A percentile compares a stretch with the other conserved stretches of the same genome.
These are phyloP conservation scores for Folsomia candida DNA, from an alignment of 2,888 invertebrate genomes.

Conservation along the genomic window DNA sequence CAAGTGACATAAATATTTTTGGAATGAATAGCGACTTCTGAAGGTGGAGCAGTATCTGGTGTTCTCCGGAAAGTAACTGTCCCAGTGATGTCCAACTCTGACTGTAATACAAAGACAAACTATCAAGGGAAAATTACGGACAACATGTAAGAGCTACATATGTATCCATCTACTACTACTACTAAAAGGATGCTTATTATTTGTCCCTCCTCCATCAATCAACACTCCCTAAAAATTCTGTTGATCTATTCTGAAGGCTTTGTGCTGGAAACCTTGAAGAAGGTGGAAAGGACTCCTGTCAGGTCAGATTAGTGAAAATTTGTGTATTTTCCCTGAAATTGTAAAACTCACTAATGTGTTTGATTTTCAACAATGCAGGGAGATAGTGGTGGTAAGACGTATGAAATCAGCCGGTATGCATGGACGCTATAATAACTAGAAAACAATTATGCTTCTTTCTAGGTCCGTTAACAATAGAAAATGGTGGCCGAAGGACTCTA, in stretches of 20 bases:
- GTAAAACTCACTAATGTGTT: neutral
- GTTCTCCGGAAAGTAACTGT: constrained; percentile 71
- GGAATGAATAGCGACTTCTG: constrained; percentile 5
- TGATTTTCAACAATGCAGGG: neutral
- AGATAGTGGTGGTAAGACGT: neutral
- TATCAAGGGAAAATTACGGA: constrained; percentile 47
- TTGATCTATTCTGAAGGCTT: constrained; percentile 5
- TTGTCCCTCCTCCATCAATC: no score
- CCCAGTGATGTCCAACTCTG: constrained; percentile 72
- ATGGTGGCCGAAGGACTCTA: constrained; percentile 44
- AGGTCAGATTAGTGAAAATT: constrained; percentile 7
- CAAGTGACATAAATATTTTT: neutral
- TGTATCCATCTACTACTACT: no score
- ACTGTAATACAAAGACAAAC: constrained; percentile 58
- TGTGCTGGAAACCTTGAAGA: constrained; percentile 20
- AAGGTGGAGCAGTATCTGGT: constrained; percentile 20
- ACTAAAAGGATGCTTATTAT: no score
- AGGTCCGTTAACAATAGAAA: constrained; percentile 45
- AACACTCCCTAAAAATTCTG: no score
- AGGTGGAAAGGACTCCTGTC: constrained; percentile 29
- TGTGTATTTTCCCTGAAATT: neutral
- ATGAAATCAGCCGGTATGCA: no score
- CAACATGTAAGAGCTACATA: constrained; percentile 45
- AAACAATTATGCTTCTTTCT: constrained; percentile 1
- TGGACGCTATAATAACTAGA: no score